Base-by-base conservation (phyloP, 2,888 invertebrate genomes). In the Phasia obesa region DNA sequence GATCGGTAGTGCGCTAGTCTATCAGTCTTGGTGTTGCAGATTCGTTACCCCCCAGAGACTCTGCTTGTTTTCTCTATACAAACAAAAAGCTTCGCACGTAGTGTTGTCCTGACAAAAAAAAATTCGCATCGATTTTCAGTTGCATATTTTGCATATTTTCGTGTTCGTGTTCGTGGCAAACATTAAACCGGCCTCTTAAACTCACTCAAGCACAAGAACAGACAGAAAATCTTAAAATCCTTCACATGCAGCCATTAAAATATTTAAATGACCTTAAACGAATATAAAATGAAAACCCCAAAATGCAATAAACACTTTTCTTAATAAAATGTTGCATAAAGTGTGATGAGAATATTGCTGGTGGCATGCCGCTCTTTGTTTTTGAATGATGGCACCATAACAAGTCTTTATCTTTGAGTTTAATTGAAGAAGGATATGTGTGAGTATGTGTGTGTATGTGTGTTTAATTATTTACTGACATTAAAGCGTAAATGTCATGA, bases 301-400 rank as follows among this genome's bases (percentile, higher is more conserved):
- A 49, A 59, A 67, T 25, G 17, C 19, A 51, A 44, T 69, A 31
- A 76, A 76, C 25, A 42, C 19, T 67, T 17, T 31, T 17, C 25
- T 51, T 7, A 27, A 42, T 38, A 53, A 75, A 65, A 57, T 57
- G 49, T 49, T 65, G 57, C 31, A 57, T n/a, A 25, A 51, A 35
- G 47, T 35, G 31, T 49, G 27, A 49, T 35, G 35, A 35, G 35
- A 23, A 25, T 31, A n/a, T 44, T 38, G 49, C 38, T 74, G 44
- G 55, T 49, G 51, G 47, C 76, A 67, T 51, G 67, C 57, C 51
- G 25, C 62, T 27, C 25, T 44, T 21, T 47, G 47, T 15, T 75
- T 57, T 6, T 23, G 19, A 21, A 17, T 15, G 2, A 55, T 51
- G 64, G 15, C 74, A 55, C 17, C 64, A 44, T 9, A 4, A 23